phyloP scores from a whole-genome alignment of 1,140 invertebrate species.

The Cecropterus lyciades region DNA sequence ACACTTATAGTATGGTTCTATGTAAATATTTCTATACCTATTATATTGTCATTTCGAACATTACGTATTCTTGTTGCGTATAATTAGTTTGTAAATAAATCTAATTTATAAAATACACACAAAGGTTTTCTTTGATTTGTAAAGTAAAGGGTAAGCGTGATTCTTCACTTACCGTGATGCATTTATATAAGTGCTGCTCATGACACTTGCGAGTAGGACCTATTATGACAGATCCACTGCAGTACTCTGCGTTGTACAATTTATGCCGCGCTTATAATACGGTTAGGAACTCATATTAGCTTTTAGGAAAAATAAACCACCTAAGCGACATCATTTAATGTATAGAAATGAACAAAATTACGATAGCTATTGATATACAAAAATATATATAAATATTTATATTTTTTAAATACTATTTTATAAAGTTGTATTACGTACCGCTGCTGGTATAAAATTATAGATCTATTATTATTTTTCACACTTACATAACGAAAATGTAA shows the following conservation, averaged over 20 bases:
- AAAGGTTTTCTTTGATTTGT: background rate
- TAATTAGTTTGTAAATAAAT: background rate
- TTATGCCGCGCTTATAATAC: constrained; percentile 10
- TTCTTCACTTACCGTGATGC: constrained; percentile 9
- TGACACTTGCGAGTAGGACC: constrained; percentile 11
- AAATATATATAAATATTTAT: too few species aligned
- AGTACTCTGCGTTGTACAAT: constrained; percentile 26
- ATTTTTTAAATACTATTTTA: too few species aligned
- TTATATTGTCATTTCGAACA: too few species aligned
- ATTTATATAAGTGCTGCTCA: constrained; percentile 16
- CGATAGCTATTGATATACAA: too few species aligned
- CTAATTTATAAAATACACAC: background rate
- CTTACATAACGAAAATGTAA: too few species aligned
- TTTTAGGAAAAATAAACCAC: background rate
- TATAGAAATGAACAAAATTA: too few species aligned
- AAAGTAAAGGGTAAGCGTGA: constrained; percentile 13
- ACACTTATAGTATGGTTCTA: background rate
- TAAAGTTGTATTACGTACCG: too few species aligned
- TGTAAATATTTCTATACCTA: constrained; percentile 7
- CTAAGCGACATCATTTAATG: too few species aligned
- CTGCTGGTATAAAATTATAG: too few species aligned
- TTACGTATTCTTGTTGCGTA: too few species aligned
- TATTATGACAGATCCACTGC: constrained; percentile 20
- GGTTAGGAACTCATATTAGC: background rate
- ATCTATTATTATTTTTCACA: too few species aligned